Percentiles rank a stretch among this genome's conserved stretches.
Conservation (phyloP, 2,888 invertebrate species). For the Melolontha melolontha region DNA sequence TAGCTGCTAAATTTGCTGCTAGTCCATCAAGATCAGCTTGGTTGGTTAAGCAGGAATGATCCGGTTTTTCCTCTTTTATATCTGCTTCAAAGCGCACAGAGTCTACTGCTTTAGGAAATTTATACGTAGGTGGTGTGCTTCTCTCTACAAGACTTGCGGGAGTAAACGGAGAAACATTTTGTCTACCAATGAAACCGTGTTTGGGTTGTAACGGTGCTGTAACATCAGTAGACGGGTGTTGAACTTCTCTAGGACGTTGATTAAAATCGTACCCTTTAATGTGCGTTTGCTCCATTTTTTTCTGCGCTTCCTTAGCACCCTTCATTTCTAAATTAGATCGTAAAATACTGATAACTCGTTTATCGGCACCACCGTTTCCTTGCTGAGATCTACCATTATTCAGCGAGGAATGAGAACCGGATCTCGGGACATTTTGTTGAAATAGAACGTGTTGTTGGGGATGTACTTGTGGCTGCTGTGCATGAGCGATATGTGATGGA, state of each 20-base stretch:
- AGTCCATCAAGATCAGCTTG: slow-evolving; percentile 68
- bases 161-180: slow-evolving; percentile 70
- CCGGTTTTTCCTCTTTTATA: slow-evolving; percentile 51
- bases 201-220: slow-evolving; percentile 65
- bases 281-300: slow-evolving; percentile 64
- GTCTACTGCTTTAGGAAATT: slow-evolving; percentile 77
- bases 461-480: slow-evolving; percentile 47
- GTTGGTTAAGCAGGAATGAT: slow-evolving; percentile 40
- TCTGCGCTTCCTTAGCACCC: slow-evolving; percentile 69
- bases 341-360: slow-evolving; percentile 77
- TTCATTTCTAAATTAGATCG: slow-evolving; percentile 79
- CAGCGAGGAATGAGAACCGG: slow-evolving; percentile 55
- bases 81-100: slow-evolving; percentile 71
- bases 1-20: slow-evolving; percentile 74
- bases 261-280: slow-evolving; percentile 50
- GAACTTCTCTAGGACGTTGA: slow-evolving; percentile 57
- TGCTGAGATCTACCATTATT: slow-evolving; percentile 45
- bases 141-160: slow-evolving; percentile 68
- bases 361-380: slow-evolving; percentile 57
- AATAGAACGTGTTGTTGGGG: slow-evolving; percentile 52
- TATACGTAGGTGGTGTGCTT: slow-evolving; percentile 67
- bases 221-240: slow-evolving; percentile 64
- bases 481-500: slow-evolving; percentile 53
- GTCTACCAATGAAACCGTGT: slow-evolving; percentile 65
- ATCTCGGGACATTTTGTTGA: slow-evolving; percentile 51